A percentile compares a stretch with the other conserved stretches of the same genome.
These are phyloP conservation scores for Mustela lutreola DNA, from an alignment of 2,113 vertebrate species.

Conservation along the genomic window DNA sequence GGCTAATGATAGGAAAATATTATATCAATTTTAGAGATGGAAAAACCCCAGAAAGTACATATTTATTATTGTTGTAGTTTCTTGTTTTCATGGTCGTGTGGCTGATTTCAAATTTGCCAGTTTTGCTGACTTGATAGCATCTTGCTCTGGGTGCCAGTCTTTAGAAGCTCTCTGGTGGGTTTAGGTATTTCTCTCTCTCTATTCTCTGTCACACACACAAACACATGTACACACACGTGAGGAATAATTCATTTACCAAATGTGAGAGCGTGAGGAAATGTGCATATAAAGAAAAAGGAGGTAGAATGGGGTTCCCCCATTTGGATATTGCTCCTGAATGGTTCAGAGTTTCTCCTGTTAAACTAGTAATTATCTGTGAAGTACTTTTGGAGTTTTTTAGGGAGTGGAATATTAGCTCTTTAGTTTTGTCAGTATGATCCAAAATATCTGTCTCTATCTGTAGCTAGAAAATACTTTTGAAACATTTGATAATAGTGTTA, in stretches of 20 bases:
- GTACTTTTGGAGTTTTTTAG: background rate
- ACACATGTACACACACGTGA: background rate
- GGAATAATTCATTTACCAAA: background rate
- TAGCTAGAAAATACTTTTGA: constrained; percentile 31
- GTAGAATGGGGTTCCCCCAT: background rate
- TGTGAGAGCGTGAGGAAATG: background rate
- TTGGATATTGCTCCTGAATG: background rate
- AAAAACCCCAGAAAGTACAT: background rate
- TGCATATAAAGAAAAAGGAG: background rate
- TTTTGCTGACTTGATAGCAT: background rate
- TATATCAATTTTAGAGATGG: background rate
- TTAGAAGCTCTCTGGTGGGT: background rate
- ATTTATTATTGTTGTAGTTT: background rate
- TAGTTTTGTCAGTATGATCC: background rate
- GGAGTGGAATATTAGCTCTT: background rate
- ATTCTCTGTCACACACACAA: background rate
- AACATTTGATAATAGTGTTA: background rate
- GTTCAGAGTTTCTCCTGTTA: background rate
- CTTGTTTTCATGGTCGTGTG: background rate
- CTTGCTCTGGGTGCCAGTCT: background rate
- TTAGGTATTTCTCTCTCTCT: background rate
- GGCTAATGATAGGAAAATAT: background rate
- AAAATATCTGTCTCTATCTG: background rate
- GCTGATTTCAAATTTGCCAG: background rate
- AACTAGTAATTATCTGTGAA: background rate